These are phyloP conservation scores for Pachypeltis micranthus DNA, from an alignment of 1,140 invertebrate genomes.

Conservation along the genomic window DNA sequence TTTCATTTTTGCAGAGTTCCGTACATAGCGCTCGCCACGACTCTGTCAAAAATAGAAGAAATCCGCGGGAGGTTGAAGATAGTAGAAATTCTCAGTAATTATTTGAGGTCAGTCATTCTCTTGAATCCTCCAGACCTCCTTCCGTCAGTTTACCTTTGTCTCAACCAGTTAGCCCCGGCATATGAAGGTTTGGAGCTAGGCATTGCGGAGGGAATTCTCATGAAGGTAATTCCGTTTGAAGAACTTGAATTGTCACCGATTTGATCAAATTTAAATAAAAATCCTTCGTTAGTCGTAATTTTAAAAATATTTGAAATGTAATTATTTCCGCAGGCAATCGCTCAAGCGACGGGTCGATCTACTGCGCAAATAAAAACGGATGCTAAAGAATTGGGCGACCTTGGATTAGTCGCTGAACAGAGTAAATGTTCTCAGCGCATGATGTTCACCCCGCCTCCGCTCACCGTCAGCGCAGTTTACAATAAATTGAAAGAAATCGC, in stretches of 20 bases:
- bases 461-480: slow-evolving; percentile 63
- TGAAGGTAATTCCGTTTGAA: slow-evolving; percentile 57
- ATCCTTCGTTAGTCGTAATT: no score
- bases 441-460: slow-evolving; percentile 63
- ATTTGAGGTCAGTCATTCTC: slow-evolving; percentile 82
- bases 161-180: slow-evolving; percentile 89
- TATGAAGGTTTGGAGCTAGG: slow-evolving; percentile 85
- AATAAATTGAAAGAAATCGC: slow-evolving; percentile 83
- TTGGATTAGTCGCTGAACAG: slow-evolving; percentile 85
- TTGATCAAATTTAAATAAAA: no score
- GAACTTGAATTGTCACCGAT: no score
- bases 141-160: slow-evolving; percentile 82
- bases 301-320: background rate
- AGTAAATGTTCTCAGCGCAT: slow-evolving; percentile 80
- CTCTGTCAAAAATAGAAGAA: slow-evolving; percentile 82
- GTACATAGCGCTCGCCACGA: slow-evolving; percentile 81
- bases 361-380: slow-evolving; percentile 77
- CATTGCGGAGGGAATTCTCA: slow-evolving; percentile 83
- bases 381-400: slow-evolving; percentile 66
- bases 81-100: slow-evolving; percentile 88
- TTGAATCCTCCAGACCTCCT: slow-evolving; percentile 80
- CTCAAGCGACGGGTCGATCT: slow-evolving; percentile 78
- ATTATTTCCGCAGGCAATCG: slow-evolving; percentile 52
- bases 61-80: slow-evolving; percentile 84
- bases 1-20: slow-evolving; percentile 55